phyloP scores from a whole-genome alignment of 2,797 vertebrate species.

The Carapus acus region DNA sequence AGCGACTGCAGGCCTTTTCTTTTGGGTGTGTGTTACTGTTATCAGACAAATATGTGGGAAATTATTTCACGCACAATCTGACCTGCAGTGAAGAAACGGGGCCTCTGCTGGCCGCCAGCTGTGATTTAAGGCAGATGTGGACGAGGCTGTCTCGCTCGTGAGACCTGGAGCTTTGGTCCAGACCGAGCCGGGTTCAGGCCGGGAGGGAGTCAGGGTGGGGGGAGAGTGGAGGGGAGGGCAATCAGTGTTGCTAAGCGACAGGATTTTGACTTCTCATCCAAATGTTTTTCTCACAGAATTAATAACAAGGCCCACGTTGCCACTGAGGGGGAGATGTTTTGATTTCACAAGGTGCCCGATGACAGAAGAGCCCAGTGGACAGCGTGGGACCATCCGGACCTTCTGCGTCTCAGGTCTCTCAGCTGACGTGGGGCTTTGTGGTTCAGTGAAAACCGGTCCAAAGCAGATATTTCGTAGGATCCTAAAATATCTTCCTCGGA shows the following conservation, averaged over 20 bases:
- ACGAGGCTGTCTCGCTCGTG: slow-evolving; percentile 40
- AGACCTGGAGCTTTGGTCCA: slow-evolving; percentile 26
- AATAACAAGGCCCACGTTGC: slow-evolving; percentile 20
- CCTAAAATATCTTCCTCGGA: slow-evolving; percentile 21
- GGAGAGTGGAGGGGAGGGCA: slow-evolving; percentile 16
- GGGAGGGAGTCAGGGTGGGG: slow-evolving; percentile 20
- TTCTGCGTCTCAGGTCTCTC: neutral
- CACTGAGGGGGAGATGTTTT: neutral
- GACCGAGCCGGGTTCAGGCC: slow-evolving; percentile 21
- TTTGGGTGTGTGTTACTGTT: slow-evolving; percentile 43
- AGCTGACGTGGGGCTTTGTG: neutral
- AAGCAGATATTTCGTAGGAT: slow-evolving; percentile 23
- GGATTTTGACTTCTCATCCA: slow-evolving; percentile 11
- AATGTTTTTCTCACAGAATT: slow-evolving; percentile 21
- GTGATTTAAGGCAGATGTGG: slow-evolving; percentile 70
- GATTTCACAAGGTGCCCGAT: slow-evolving; percentile 40
- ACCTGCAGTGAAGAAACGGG: slow-evolving; percentile 40
- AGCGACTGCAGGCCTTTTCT: slow-evolving; percentile 49
- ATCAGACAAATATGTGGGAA: slow-evolving; percentile 54
- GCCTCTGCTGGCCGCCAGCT: slow-evolving; percentile 47
- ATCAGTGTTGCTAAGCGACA: slow-evolving; percentile 11
- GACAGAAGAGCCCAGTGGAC: slow-evolving; percentile 25
- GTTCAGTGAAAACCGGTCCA: slow-evolving; percentile 35
- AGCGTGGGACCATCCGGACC: neutral
- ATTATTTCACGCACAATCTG: slow-evolving; percentile 38